Evolutionary conservation across 2,888 invertebrate genomes (phyloP).

Genomic region (Scelioninae gen. 2): DNA sequence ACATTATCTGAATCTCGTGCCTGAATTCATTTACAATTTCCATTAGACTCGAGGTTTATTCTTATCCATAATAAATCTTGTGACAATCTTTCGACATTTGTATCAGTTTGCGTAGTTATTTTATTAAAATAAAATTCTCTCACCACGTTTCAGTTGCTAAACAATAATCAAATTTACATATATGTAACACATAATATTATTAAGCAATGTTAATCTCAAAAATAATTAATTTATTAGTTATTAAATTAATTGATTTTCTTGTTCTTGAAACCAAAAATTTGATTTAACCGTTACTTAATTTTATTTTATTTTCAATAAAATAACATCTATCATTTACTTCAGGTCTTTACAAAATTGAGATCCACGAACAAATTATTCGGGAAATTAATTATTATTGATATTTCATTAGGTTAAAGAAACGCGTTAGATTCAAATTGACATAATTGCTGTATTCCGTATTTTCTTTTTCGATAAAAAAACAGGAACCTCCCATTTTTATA

Average conservation of each 20-base stretch:
- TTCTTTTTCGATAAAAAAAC: slow-evolving; percentile 9
- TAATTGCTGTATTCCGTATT: slow-evolving; percentile 33
- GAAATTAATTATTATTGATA: slow-evolving; percentile 43
- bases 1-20: not conserved
- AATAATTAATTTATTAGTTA: not conserved
- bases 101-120: slow-evolving; percentile 7
- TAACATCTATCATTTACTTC: no score
- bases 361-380: slow-evolving; percentile 25
- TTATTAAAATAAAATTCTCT: slow-evolving; percentile 15
- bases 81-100: slow-evolving; percentile 6
- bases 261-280: not conserved
- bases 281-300: not conserved
- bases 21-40: not conserved
- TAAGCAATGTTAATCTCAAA: no score
- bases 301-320: slow-evolving; percentile 20
- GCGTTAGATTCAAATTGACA: slow-evolving; percentile 39
- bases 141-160: no score
- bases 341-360: slow-evolving; percentile 50
- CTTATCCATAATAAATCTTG: not conserved
- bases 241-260: not conserved
- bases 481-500: slow-evolving; percentile 1
- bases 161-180: no score
- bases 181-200: no score
- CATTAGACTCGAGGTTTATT: not conserved
- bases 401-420: slow-evolving; percentile 35